Percentiles rank a stretch among this genome's conserved stretches.
These are phyloP conservation scores for Phthorimaea operculella DNA, from an alignment of 1,140 invertebrate species.

Conservation along the genomic window DNA sequence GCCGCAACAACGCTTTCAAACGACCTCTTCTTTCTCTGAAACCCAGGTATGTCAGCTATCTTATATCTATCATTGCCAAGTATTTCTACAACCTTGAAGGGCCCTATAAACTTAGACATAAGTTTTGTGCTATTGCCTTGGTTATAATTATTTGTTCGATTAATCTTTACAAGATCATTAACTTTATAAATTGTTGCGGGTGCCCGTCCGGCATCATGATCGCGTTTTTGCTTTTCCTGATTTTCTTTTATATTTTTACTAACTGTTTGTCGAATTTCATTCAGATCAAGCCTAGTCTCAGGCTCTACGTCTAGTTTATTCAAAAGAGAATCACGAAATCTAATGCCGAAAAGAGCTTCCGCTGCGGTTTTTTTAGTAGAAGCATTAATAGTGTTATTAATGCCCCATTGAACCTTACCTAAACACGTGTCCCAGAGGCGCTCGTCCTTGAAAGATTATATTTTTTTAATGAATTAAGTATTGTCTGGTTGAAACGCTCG, in stretches of 20 bases:
- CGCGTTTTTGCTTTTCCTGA: neutral
- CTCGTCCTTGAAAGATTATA: neutral
- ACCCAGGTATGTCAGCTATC: neutral
- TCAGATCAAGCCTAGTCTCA: neutral
- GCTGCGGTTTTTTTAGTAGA: neutral
- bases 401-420: conserved; percentile 1
- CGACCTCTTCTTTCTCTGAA: neutral
- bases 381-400: conserved; percentile 3
- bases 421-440: conserved; percentile 1
- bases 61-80: conserved; percentile 2
- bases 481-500: conserved; percentile 2
- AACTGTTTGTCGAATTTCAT: neutral
- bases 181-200: neutral
- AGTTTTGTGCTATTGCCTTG: neutral
- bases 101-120: conserved; percentile 3
- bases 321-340: neutral
- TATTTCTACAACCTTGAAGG: neutral
- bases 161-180: neutral
- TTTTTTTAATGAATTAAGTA: neutral
- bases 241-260: neutral
- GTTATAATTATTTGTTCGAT: neutral
- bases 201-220: neutral
- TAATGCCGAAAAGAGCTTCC: conserved; percentile 3
- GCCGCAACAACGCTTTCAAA: conserved; percentile 2
- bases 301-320: neutral